Base-by-base conservation (phyloP, 2,113 vertebrate genomes). In the Semnornis frantzii region DNA sequence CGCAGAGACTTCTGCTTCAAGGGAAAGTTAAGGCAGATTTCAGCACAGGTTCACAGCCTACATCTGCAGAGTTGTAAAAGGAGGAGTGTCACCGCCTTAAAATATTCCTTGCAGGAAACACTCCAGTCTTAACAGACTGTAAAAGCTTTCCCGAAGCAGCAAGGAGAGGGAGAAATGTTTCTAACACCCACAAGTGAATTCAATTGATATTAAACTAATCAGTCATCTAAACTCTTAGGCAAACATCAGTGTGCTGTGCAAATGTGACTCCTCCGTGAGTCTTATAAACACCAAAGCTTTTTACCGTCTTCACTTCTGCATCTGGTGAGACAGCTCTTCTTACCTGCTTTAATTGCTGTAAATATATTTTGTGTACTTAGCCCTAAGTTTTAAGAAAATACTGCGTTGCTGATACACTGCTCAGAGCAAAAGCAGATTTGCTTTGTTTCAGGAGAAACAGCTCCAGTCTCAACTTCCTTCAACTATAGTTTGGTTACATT, bases 121-220 rank as follows among this genome's bases (percentile, higher is more conserved):
- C 58, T 87, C 23, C 34, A 0, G 0, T 84, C 69, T 74, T 68
- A 71, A 54, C 72, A 93, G 86, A 62, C 46, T 80, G 52, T 0
- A 0, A 82, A 59, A 85, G 72, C 85, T 83, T 91, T 87, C 74
- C 4, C 1, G 65, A 81, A 82, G 57, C 79, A 76, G 46, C 44
- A 80, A 65, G 20, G 78, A 92, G 64, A 85, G 33, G 33, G 27
- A 91, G 87, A 93, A 68, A 69, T 86, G 76, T 85, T 94, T 94
- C 66, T 66, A 83, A 88, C 73, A 76, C 80, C 93, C 77, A 82
- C 93, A 65, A 60, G 79, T 85, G 87, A 93, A 75, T 92, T 91
- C 24, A 79, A 62, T 52, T 94, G 90, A 78, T 94, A 93, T 86
- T 94, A 94, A 96, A 90, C 94, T 95, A 75, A 93, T 95, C 94